Base-by-base conservation (phyloP, 2,888 invertebrate genomes). In the Sinelater perroti region DNA sequence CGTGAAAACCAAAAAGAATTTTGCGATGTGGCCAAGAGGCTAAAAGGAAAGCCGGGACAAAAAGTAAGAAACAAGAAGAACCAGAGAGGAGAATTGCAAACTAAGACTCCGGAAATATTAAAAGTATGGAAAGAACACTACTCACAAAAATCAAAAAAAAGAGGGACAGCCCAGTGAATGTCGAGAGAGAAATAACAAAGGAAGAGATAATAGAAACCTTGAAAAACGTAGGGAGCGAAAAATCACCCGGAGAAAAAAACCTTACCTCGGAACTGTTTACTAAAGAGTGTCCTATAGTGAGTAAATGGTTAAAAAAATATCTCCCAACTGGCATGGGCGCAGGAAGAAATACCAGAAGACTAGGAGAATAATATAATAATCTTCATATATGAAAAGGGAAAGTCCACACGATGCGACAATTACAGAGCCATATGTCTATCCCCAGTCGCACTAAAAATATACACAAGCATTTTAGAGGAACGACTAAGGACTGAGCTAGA, bases 31-130 rank as follows among this genome's bases (percentile, higher is more conserved):
- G n/a, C n/a, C 30, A 30, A 30, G 30, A 30, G 30, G 30, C 8
- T 30, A 30, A 30, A 30, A 30, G 30, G n/a, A 30, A 30, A 30
- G 11, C 30, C 30, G 11, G n/a, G 10, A 30, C 30, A 30, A 30
- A 30, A 30, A 30, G 30, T 30, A 30, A 30, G n/a, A n/a, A 30
- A n/a, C 11, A 11, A 10, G 8, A 30, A 30, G 11, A 30, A 30
- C 8, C 3, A 10, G 3, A 30, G 30, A 30, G 30, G 30, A 3
- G 30, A 30, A 8, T 3, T 30, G 11, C 30, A 30, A 30, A 30
- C 8, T n/a, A 30, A 8, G 3, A 30, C 30, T 10, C 3, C 5
- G 8, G 30, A 8, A 8, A 30, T 30, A 3, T 8, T 30, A 8
- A 8, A 30, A 30, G 30, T 11, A 30, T 30, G 30, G 30, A 30